phyloP scores from a whole-genome alignment of 2,797 vertebrate species.

The Melanogrammus aeglefinus region DNA sequence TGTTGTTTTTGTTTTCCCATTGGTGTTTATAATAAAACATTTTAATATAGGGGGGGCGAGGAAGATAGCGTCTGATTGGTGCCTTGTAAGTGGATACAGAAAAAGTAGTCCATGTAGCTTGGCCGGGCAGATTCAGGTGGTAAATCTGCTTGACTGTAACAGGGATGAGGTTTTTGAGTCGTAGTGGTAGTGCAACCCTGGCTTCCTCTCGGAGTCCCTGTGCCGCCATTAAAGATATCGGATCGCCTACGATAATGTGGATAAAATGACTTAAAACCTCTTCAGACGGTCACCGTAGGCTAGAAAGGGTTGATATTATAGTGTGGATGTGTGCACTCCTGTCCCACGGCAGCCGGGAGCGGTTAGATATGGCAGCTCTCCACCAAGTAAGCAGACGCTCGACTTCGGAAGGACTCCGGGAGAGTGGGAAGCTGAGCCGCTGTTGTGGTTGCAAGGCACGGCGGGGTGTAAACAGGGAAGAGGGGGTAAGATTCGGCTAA shows the following conservation, averaged over 20 bases:
- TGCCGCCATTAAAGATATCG: constrained; percentile 66
- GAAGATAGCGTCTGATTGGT: constrained; percentile 63
- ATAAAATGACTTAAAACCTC: constrained; percentile 59
- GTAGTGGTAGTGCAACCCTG: constrained; percentile 41
- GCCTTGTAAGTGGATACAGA: constrained; percentile 32
- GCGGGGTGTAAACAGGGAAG: constrained; percentile 65
- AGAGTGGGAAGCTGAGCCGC: constrained; percentile 24
- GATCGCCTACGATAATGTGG: constrained; percentile 45
- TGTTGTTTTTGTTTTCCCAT: constrained; percentile 21
- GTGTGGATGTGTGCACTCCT: constrained; percentile 50
- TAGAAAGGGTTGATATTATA: constrained; percentile 26
- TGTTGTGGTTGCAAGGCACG: constrained; percentile 55
- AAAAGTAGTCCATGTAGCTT: constrained; percentile 58
- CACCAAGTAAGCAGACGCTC: constrained; percentile 54
- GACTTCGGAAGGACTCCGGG: constrained; percentile 45
- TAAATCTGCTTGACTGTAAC: constrained; percentile 62
- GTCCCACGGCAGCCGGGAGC: constrained; percentile 47
- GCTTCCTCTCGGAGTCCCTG: constrained; percentile 47
- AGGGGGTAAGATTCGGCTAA: constrained; percentile 56
- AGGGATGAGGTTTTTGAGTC: constrained; percentile 49
- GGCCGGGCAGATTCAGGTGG: constrained; percentile 64
- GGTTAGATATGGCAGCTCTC: constrained; percentile 68
- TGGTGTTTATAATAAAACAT: constrained; percentile 49
- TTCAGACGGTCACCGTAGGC: background rate
- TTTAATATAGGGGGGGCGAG: constrained; percentile 39